phyloP scores from a whole-genome alignment of 2,113 vertebrate species.

The Cricetomys ansorgei region DNA sequence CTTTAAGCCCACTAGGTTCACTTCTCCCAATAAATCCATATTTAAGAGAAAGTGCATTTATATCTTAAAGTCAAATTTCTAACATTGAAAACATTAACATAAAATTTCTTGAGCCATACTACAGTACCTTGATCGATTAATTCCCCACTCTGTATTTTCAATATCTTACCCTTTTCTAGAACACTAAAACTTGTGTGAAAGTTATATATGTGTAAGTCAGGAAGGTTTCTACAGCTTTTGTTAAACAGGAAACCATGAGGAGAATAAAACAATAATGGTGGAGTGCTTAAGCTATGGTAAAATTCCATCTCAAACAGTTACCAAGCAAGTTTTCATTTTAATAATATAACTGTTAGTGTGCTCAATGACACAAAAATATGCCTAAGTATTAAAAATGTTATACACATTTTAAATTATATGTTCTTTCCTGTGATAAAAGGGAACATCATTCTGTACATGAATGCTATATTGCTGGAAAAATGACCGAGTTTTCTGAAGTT shows the following conservation, averaged over 20 bases:
- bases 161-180: not conserved
- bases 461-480: constrained; percentile 54
- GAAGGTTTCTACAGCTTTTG: constrained; percentile 11
- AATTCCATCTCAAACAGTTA: constrained; percentile 27
- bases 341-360: constrained; percentile 33
- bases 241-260: constrained; percentile 28
- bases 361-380: constrained; percentile 61
- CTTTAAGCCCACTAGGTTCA: constrained; percentile 13
- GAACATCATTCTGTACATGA: constrained; percentile 23
- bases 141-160: not conserved
- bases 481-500: constrained; percentile 56
- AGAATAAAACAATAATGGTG: not conserved
- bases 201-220: not conserved
- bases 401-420: constrained; percentile 47
- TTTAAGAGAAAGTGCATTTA: not conserved
- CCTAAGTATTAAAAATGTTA: constrained; percentile 28
- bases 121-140: not conserved
- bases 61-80: constrained; percentile 26
- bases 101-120: not conserved
- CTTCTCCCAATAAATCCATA: not conserved
- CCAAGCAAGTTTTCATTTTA: constrained; percentile 60
- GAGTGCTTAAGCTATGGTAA: constrained; percentile 20
- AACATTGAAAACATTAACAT: not conserved
- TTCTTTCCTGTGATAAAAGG: constrained; percentile 31
- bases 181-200: not conserved